Percentiles rank a stretch among this genome's conserved stretches.
Conservation (phyloP, 1,140 invertebrate genomes). For the Drosophila setifemur region DNA sequence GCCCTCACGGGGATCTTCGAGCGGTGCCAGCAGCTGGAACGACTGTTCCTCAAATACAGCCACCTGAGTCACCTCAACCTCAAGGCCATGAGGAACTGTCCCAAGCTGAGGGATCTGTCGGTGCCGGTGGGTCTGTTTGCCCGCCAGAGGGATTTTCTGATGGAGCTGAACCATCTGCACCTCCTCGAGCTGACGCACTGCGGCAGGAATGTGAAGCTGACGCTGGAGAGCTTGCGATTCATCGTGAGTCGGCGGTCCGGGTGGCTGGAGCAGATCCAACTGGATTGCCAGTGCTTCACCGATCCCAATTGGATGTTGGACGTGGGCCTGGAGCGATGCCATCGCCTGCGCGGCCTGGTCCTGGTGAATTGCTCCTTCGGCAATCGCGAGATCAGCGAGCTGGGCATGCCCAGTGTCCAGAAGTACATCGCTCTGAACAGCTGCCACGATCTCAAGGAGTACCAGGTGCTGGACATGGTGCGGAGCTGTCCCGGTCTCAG, state of each 20-base stretch:
- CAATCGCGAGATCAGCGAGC: conserved; percentile 8
- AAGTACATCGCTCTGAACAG: conserved; percentile 27
- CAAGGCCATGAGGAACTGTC: neutral
- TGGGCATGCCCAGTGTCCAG: conserved; percentile 21
- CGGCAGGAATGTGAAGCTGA: neutral
- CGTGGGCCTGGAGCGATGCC: neutral
- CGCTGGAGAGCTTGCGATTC: neutral
- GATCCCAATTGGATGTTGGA: neutral
- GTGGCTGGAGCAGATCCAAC: neutral
- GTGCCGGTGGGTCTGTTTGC: conserved; percentile 10
- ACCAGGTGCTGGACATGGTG: conserved; percentile 30
- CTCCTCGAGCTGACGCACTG: neutral
- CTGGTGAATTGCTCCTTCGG: conserved; percentile 29
- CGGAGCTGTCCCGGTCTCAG: conserved; percentile 7
- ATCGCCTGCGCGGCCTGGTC: conserved; percentile 20
- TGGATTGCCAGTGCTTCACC: neutral
- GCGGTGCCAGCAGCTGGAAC: conserved; percentile 29
- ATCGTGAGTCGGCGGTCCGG: neutral
- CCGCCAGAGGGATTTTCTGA: neutral
- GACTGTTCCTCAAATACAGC: conserved; percentile 21
- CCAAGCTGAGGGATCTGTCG: conserved; percentile 3
- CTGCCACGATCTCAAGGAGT: conserved; percentile 37
- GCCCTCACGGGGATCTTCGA: conserved; percentile 45
- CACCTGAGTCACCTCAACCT: neutral
- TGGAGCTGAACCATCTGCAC: neutral